Percentiles rank a stretch among this genome's conserved stretches.
Evolutionary conservation across 2,113 vertebrate genomes (phyloP).

Genomic region (Lamprologus callipterus): DNA sequence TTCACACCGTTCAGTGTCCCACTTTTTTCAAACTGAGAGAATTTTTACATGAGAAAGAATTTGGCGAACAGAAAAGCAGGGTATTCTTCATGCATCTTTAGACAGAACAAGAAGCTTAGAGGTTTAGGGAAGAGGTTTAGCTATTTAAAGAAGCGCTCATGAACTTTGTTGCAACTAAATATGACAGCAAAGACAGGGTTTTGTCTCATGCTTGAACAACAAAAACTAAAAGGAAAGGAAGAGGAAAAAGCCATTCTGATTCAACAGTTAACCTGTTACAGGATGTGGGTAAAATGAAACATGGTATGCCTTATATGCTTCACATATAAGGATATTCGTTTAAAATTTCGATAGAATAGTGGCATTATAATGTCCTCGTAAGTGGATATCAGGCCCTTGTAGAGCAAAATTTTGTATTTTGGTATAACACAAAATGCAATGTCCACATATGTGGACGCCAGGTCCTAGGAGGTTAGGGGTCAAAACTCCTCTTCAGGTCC

Average conservation of each 20-base stretch:
- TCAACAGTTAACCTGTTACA: neutral
- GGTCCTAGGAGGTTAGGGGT: neutral
- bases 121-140: neutral
- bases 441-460: neutral
- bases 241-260: neutral
- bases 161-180: neutral
- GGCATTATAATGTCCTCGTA: neutral
- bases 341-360: neutral
- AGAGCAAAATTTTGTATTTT: neutral
- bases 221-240: neutral
- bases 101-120: neutral
- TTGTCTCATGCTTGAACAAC: neutral
- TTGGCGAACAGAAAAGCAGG: neutral
- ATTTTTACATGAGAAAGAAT: neutral
- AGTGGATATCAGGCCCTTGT: neutral
- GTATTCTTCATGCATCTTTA: neutral
- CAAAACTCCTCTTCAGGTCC: neutral
- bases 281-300: neutral
- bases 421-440: neutral
- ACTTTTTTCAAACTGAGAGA: neutral
- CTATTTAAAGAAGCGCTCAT: neutral
- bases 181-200: neutral
- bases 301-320: neutral
- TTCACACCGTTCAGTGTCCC: neutral
- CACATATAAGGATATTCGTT: neutral